These are phyloP conservation scores for Tragelaphus strepsiceros DNA, from an alignment of 2,113 vertebrate species.

Conservation along the genomic window DNA sequence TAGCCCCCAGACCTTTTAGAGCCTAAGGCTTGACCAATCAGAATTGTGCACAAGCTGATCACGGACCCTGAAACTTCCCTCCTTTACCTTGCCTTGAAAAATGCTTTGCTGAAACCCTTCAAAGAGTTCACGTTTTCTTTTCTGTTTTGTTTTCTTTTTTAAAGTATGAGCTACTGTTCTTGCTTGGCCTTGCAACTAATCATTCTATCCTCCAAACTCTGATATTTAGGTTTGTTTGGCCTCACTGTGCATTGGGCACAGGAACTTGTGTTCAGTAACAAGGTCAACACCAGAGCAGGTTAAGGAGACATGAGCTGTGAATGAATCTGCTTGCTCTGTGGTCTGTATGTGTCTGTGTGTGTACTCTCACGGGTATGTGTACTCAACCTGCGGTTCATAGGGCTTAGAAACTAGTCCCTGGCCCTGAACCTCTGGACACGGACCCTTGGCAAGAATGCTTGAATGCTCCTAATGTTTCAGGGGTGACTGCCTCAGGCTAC, in stretches of 20 bases:
- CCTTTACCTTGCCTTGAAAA: neutral
- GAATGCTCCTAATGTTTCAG: neutral
- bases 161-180: neutral
- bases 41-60: neutral
- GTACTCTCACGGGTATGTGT: rapidly evolving
- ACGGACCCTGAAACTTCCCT: neutral
- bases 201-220: neutral
- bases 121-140: neutral
- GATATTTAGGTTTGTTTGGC: neutral
- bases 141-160: neutral
- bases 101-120: neutral
- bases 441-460: neutral
- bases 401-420: neutral
- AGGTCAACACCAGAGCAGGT: neutral
- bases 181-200: neutral
- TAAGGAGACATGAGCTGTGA: neutral
- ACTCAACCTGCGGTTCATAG: too few relatives aligned
- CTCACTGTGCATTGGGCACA: neutral
- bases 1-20: too few relatives aligned
- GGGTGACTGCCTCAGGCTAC: neutral
- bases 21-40: neutral
- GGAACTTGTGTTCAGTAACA: neutral
- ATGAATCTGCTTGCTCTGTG: neutral
- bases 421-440: neutral
- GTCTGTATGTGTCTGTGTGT: neutral